Conservation (phyloP, 2,888 invertebrate species). For the Ecdyonurus torrentis region DNA sequence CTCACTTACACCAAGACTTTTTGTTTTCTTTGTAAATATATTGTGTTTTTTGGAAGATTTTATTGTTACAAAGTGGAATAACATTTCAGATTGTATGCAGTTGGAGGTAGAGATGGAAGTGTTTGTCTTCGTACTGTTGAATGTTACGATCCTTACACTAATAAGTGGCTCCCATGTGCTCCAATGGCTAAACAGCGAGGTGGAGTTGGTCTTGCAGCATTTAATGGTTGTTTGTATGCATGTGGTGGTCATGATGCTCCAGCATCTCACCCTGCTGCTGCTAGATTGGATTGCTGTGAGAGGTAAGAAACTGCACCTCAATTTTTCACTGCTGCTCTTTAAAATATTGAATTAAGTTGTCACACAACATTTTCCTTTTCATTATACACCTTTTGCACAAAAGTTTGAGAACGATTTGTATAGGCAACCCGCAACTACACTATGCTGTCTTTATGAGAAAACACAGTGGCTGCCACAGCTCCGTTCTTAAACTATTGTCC, state of each 20-base stretch:
- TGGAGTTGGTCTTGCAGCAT: slow-evolving; percentile 77
- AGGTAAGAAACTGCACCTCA: slow-evolving; percentile 47
- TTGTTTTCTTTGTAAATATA: too few species aligned
- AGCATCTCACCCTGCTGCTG: slow-evolving; percentile 65
- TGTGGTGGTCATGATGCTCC: slow-evolving; percentile 90
- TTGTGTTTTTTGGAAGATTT: too few species aligned
- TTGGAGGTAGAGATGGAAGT: slow-evolving; percentile 83
- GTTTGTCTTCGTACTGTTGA: slow-evolving; percentile 82
- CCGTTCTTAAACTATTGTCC: too few species aligned
- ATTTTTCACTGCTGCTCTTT: neutral
- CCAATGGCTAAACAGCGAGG: slow-evolving; percentile 77
- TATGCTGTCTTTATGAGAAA: too few species aligned
- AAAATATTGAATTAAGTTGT: slow-evolving; percentile 1
- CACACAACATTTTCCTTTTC: slow-evolving; percentile 1
- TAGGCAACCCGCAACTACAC: too few species aligned
- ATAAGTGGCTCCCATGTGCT: slow-evolving; percentile 69
- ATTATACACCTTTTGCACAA: too few species aligned
- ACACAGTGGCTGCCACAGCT: too few species aligned
- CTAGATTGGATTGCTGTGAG: slow-evolving; percentile 77
- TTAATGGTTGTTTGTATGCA: slow-evolving; percentile 78
- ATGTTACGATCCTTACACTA: slow-evolving; percentile 62
- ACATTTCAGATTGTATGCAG: slow-evolving; percentile 67
- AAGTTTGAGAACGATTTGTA: neutral
- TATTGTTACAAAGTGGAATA: too few species aligned
- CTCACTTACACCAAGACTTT: too few species aligned